Evolutionary conservation across 2,113 vertebrate genomes (phyloP).

Genomic region (Aplodontia rufa): DNA sequence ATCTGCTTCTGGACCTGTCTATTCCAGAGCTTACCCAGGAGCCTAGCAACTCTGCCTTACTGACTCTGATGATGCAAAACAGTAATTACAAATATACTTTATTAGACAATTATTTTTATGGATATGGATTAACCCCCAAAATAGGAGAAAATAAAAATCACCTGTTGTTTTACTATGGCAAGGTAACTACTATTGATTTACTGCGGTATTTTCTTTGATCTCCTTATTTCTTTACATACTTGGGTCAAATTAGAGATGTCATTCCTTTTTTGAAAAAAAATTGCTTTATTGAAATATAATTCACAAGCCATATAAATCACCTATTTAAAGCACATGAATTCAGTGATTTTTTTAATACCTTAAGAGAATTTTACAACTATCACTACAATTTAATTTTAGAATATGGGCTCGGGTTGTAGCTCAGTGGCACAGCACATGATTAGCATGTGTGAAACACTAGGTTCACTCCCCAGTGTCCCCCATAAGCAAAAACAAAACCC

Average conservation of each 20-base stretch:
- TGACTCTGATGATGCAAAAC: neutral
- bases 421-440: neutral
- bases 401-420: neutral
- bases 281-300: slow-evolving; percentile 35
- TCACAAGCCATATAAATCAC: neutral
- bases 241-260: slow-evolving; percentile 14
- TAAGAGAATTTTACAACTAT: neutral
- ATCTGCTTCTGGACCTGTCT: neutral
- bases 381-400: neutral
- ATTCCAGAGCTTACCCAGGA: neutral
- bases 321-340: neutral
- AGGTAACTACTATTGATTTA: neutral
- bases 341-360: neutral
- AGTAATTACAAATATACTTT: neutral
- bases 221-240: neutral
- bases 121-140: neutral
- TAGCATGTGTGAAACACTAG: neutral
- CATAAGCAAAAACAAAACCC: neutral
- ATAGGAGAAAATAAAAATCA: slow-evolving; percentile 5
- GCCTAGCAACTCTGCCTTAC: neutral
- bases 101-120: neutral
- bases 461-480: neutral
- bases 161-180: neutral
- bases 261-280: neutral
- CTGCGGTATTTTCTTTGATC: neutral